phyloP scores from a whole-genome alignment of 1,140 invertebrate genomes.

The Whitmania pigra region DNA sequence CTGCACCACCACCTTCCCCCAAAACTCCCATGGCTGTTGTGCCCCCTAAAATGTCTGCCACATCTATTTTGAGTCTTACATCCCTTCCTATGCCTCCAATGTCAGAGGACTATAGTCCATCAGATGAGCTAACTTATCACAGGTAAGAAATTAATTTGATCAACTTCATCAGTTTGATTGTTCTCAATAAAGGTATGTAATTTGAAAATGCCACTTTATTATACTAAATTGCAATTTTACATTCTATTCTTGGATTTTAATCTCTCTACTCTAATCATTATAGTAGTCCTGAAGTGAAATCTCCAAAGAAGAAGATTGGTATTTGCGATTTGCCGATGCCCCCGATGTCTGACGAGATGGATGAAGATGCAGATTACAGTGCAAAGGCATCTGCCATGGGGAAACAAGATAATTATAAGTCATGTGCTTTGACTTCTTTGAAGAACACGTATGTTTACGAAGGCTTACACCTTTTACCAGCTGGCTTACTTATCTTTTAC shows the following conservation, averaged over 20 bases:
- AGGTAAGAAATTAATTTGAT: no score
- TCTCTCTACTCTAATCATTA: neutral
- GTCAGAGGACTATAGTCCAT: no score
- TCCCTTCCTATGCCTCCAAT: no score
- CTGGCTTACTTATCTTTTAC: neutral
- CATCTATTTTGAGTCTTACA: no score
- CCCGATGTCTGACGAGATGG: slow-evolving; percentile 25
- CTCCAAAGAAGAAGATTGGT: slow-evolving; percentile 20
- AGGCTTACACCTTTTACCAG: neutral
- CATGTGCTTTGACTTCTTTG: neutral
- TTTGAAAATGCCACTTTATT: no score
- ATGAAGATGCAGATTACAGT: slow-evolving; percentile 2
- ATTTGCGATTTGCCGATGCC: slow-evolving; percentile 40
- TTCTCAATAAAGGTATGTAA: no score
- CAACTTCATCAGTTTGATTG: no score
- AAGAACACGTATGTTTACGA: neutral
- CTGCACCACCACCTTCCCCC: no score
- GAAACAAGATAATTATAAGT: slow-evolving; percentile 6
- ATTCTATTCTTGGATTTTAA: neutral
- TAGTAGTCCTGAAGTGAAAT: neutral
- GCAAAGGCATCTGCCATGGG: neutral
- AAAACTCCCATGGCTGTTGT: no score
- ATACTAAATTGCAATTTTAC: no score
- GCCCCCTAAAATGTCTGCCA: no score
- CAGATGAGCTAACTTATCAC: no score